phyloP scores from a whole-genome alignment of 1,140 invertebrate genomes.

The Drosophila pectinifera region DNA sequence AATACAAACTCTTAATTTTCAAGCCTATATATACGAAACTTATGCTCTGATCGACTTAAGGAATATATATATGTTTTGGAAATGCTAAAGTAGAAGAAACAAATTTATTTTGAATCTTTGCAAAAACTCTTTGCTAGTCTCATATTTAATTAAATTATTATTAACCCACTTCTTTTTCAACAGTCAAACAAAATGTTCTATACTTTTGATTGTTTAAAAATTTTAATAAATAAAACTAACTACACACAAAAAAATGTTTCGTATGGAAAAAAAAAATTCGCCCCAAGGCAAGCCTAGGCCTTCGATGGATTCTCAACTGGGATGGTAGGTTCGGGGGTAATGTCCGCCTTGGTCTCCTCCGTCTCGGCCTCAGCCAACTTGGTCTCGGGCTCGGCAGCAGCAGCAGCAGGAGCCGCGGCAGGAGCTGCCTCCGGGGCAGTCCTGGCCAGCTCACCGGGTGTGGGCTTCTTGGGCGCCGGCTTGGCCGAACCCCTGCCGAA shows the following conservation, averaged over 20 bases:
- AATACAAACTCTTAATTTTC: no score
- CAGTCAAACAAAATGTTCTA: neutral
- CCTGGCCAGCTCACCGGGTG: conserved; percentile 38
- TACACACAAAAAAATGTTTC: conserved; percentile 40
- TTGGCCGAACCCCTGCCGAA: conserved; percentile 54
- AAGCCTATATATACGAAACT: no score
- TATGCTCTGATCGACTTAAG: no score
- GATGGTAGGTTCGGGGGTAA: conserved; percentile 20
- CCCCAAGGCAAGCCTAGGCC: conserved; percentile 32
- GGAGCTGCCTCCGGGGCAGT: conserved; percentile 14
- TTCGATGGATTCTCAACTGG: conserved; percentile 58
- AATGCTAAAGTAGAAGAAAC: no score
- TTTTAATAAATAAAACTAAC: conserved; percentile 63
- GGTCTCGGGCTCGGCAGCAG: neutral
- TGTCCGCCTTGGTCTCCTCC: conserved; percentile 27
- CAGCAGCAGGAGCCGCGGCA: neutral
- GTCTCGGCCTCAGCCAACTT: neutral
- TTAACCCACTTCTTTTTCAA: neutral
- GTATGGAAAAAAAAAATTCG: conserved; percentile 29
- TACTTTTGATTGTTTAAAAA: conserved; percentile 19
- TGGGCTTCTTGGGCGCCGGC: conserved; percentile 63
- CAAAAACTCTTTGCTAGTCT: no score
- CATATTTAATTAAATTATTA: no score
- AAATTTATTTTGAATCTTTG: no score
- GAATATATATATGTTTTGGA: no score